Evolutionary conservation across 1,140 invertebrate species (phyloP).

Genomic region (Laodelphax striatellus): DNA sequence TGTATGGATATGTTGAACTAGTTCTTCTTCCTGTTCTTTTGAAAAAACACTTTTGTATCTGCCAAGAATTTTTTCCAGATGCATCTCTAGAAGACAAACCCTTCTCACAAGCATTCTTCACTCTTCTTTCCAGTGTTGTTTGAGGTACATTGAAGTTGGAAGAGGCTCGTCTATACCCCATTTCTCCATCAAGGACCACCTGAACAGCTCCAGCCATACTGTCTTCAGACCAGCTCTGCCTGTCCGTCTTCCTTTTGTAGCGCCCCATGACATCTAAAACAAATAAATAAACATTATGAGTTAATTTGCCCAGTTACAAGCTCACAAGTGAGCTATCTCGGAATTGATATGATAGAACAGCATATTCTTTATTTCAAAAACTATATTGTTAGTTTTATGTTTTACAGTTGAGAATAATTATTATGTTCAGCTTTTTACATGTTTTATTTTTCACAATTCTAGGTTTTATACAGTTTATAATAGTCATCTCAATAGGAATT

Average conservation of each 20-base stretch:
- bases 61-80: neutral
- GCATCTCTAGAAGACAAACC: constrained; percentile 1
- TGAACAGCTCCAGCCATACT: constrained; percentile 35
- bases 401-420: neutral
- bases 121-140: constrained; percentile 23
- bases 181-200: constrained; percentile 36
- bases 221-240: constrained; percentile 36
- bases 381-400: neutral
- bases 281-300: too few species aligned
- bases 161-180: constrained; percentile 35
- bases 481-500: too few species aligned
- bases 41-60: constrained; percentile 14
- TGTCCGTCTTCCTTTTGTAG: constrained; percentile 38
- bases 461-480: neutral
- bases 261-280: constrained; percentile 22
- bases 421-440: neutral
- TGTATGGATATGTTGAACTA: constrained; percentile 13
- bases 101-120: constrained; percentile 13
- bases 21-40: constrained; percentile 13
- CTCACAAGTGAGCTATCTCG: too few species aligned
- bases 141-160: constrained; percentile 19
- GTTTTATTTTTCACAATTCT: neutral
- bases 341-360: neutral
- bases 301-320: too few species aligned
- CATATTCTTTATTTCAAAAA: neutral